phyloP scores from a whole-genome alignment of 2,113 vertebrate species.

The Amia ocellicauda region DNA sequence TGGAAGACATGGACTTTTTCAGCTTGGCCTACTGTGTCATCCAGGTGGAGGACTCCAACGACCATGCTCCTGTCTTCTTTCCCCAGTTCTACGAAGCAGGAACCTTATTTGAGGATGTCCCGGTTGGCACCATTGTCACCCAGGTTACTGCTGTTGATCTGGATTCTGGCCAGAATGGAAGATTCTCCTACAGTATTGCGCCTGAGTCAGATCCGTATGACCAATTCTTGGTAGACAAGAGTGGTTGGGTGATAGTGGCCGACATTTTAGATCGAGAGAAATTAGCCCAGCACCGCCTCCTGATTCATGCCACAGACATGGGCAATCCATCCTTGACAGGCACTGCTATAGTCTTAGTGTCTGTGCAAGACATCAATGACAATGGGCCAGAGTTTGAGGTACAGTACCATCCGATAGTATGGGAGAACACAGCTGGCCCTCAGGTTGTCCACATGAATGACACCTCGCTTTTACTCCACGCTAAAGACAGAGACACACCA shows the following conservation, averaged over 20 bases:
- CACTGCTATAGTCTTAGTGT: constrained; percentile 70
- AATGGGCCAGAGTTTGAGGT: constrained; percentile 81
- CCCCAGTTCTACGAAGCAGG: constrained; percentile 76
- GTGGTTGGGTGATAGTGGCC: constrained; percentile 73
- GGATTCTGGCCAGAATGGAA: constrained; percentile 80
- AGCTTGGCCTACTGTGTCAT: constrained; percentile 70
- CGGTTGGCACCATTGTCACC: constrained; percentile 73
- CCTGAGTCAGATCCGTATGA: constrained; percentile 68
- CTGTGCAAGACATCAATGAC: constrained; percentile 78
- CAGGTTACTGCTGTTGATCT: constrained; percentile 79
- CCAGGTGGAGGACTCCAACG: constrained; percentile 82
- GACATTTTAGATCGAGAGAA: constrained; percentile 73
- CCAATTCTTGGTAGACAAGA: constrained; percentile 73
- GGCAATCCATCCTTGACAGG: constrained; percentile 72
- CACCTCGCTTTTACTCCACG: constrained; percentile 69
- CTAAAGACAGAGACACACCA: constrained; percentile 70
- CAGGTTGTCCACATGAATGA: constrained; percentile 73
- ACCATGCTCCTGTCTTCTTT: constrained; percentile 77
- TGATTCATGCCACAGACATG: constrained; percentile 70
- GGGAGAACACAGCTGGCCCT: constrained; percentile 77
- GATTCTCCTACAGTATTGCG: constrained; percentile 70
- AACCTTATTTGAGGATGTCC: constrained; percentile 68
- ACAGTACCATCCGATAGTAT: constrained; percentile 72
- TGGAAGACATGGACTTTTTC: constrained; percentile 78
- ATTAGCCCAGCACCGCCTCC: constrained; percentile 68